phyloP scores from a whole-genome alignment of 35 echinoderm and acorn worm genomes.

The Heliocidaris tuberculata region DNA sequence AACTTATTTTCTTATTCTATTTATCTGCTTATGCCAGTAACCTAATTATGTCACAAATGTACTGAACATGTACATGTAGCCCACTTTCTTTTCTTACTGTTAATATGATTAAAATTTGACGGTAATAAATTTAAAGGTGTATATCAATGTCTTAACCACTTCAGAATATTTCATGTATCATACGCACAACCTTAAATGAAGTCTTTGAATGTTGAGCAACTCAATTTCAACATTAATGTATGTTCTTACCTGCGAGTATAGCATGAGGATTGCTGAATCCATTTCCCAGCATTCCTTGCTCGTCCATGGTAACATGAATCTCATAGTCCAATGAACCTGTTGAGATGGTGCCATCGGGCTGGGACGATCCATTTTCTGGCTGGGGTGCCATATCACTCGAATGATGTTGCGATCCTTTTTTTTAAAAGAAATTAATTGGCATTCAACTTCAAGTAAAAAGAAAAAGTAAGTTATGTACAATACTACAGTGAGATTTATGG shows the following conservation, averaged over 20 bases:
- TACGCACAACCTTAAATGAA: no score
- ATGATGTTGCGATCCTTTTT: slow-evolving; percentile 8
- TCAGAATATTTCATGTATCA: no score
- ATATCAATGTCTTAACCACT: no score
- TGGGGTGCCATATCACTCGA: neutral
- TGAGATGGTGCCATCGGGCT: neutral
- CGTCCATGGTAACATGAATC: slow-evolving; percentile 32
- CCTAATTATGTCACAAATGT: no score
- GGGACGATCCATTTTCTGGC: slow-evolving; percentile 6
- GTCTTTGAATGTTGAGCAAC: no score
- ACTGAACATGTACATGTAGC: no score
- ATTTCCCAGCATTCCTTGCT: slow-evolving; percentile 28
- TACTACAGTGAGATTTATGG: neutral
- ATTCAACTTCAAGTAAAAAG: neutral
- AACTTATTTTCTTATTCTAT: no score
- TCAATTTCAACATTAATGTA: no score
- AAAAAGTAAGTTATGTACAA: neutral
- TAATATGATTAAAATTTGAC: no score
- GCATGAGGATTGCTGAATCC: slow-evolving; percentile 67
- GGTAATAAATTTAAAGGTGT: no score
- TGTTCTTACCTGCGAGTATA: slow-evolving; percentile 59
- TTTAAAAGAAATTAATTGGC: neutral
- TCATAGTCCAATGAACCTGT: slow-evolving; percentile 33
- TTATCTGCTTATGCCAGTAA: no score
- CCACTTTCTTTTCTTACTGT: no score